These are phyloP conservation scores for Nymphalis urticae DNA, from an alignment of 2,888 invertebrate genomes.

Conservation along the genomic window DNA sequence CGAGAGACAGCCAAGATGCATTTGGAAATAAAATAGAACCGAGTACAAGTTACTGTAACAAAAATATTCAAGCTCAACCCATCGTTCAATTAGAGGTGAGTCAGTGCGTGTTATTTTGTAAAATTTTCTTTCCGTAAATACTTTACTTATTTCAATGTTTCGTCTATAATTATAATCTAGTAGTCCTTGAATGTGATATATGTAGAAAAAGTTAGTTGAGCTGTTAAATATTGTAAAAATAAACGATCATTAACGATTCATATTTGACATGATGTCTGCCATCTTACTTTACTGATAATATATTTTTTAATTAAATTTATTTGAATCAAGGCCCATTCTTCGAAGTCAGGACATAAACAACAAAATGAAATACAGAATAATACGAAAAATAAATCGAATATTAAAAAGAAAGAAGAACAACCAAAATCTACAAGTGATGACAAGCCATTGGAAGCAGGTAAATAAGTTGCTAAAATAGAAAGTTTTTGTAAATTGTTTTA, in stretches of 20 bases:
- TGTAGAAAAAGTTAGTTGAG: background rate
- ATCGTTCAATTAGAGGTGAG: conserved; percentile 64
- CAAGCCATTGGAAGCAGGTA: conserved; percentile 69
- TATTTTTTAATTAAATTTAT: conserved; percentile 33
- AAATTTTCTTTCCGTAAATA: conserved; percentile 35
- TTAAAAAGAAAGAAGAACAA: conserved; percentile 60
- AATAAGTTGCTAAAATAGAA: conserved; percentile 23
- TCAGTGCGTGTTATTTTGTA: conserved; percentile 47
- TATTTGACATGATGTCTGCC: conserved; percentile 37
- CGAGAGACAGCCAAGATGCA: conserved; percentile 76
- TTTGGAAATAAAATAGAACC: conserved; percentile 75
- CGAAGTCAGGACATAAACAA: conserved; percentile 45
- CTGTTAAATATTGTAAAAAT: conserved; percentile 8
- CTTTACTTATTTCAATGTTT: background rate
- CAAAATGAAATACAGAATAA: conserved; percentile 50
- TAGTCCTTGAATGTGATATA: background rate
- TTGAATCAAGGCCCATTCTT: conserved; percentile 51
- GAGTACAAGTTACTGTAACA: conserved; percentile 69
- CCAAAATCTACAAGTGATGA: conserved; percentile 53
- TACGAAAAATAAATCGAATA: conserved; percentile 49
- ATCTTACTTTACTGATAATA: conserved; percentile 39
- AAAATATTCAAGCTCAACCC: conserved; percentile 56
- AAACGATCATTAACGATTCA: conserved; percentile 18
- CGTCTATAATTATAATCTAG: background rate
- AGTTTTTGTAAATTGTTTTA: background rate